Percentiles rank a stretch among this genome's conserved stretches.
Evolutionary conservation across 2,797 vertebrate genomes (phyloP).

Genomic region (Nannoperca australis): DNA sequence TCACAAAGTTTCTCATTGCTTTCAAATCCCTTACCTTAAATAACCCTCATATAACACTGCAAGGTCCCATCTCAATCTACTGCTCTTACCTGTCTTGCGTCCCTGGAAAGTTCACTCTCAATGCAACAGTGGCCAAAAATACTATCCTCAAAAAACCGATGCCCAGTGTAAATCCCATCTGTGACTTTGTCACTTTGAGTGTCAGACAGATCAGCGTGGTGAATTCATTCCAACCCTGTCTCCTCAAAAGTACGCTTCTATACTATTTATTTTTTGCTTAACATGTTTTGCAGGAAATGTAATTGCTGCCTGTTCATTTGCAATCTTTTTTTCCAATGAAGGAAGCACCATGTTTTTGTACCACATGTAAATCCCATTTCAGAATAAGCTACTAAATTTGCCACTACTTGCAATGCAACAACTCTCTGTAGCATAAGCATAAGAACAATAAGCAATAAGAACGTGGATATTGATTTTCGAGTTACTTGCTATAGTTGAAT

Average conservation of each 20-base stretch:
- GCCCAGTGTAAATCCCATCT: constrained; percentile 1
- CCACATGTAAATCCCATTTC: neutral
- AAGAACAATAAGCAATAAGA: no score
- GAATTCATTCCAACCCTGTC: neutral
- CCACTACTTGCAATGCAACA: no score
- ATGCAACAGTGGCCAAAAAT: constrained; percentile 37
- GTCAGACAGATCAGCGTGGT: constrained; percentile 11
- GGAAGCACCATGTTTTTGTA: neutral
- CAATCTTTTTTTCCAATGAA: neutral
- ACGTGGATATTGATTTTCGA: no score
- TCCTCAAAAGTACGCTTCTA: neutral
- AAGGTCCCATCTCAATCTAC: constrained; percentile 52
- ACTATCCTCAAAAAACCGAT: constrained; percentile 35
- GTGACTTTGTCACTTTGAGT: constrained; percentile 23
- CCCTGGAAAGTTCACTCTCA: constrained; percentile 42
- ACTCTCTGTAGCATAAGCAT: no score
- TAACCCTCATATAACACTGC: constrained; percentile 42
- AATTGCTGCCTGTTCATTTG: neutral
- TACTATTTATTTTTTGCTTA: neutral
- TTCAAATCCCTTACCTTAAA: constrained; percentile 44
- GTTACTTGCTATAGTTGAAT: no score
- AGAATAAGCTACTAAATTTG: no score
- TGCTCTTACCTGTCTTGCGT: constrained; percentile 20
- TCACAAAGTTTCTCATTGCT: constrained; percentile 38
- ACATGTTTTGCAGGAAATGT: neutral